These are phyloP conservation scores for Halcyon badia DNA, from an alignment of 2,797 vertebrate genomes.

Conservation along the genomic window DNA sequence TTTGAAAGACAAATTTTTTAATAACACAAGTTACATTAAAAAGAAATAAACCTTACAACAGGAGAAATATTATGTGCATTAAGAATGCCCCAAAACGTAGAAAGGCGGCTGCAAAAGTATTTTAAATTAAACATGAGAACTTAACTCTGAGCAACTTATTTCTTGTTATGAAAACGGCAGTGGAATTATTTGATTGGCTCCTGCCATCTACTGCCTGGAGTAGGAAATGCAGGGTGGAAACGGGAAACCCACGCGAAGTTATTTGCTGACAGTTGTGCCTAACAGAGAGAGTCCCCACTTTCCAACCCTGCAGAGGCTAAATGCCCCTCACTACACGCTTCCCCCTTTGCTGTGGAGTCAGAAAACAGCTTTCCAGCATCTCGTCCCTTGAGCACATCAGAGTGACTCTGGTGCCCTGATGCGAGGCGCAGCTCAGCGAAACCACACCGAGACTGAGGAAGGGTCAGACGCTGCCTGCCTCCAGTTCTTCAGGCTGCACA, in stretches of 20 bases:
- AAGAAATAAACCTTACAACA: conserved; percentile 19
- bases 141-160: not conserved
- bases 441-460: not conserved
- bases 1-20: conserved; percentile 55
- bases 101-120: not conserved
- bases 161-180: not conserved
- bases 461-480: not conserved
- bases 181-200: not conserved
- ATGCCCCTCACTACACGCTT: not conserved
- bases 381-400: not conserved
- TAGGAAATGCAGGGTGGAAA: not conserved
- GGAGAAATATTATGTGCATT: not conserved
- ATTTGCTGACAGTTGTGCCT: rapidly evolving
- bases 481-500: not conserved
- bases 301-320: not conserved
- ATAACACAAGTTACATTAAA: conserved; percentile 44
- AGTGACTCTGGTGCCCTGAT: rapidly evolving
- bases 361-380: not conserved
- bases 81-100: not conserved
- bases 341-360: not conserved
- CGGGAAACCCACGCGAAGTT: not conserved
- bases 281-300: not conserved
- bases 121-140: conserved; percentile 38
- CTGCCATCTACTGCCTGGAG: not conserved
- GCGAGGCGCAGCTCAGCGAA: not conserved